These are phyloP conservation scores for Aethes cnicana DNA, from an alignment of 2,888 invertebrate genomes.

Conservation along the genomic window DNA sequence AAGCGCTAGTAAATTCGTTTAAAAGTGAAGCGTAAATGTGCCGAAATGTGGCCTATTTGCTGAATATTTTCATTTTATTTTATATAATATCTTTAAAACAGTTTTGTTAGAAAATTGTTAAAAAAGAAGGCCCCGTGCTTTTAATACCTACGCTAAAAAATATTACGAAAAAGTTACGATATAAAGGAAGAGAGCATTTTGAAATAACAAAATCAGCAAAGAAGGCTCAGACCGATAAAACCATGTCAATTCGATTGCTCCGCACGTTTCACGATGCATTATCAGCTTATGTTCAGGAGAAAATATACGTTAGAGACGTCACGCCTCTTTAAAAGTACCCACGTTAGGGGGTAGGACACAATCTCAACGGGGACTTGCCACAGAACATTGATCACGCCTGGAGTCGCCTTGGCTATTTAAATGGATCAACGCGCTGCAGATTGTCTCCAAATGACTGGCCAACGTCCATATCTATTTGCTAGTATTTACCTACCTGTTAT, in stretches of 20 bases:
- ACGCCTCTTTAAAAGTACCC: conserved; percentile 29
- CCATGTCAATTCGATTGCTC: conserved; percentile 31
- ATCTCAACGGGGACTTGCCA: conserved; percentile 5
- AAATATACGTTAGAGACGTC: conserved; percentile 29
- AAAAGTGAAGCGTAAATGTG: too few species aligned
- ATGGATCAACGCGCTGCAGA: too few species aligned
- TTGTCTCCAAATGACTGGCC: too few species aligned
- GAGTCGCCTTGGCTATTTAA: background rate
- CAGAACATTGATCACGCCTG: conserved; percentile 1
- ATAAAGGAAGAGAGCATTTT: conserved; percentile 9
- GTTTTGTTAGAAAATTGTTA: too few species aligned
- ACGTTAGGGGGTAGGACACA: conserved; percentile 11
- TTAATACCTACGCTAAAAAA: background rate
- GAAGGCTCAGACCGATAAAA: conserved; percentile 23
- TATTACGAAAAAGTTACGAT: background rate
- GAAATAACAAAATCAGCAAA: conserved; percentile 29
- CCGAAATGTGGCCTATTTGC: too few species aligned
- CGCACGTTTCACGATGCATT: conserved; percentile 30
- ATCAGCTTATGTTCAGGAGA: conserved; percentile 30
- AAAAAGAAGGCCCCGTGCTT: too few species aligned
- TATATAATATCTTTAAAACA: too few species aligned
- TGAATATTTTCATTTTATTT: too few species aligned
- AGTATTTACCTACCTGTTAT: too few species aligned
- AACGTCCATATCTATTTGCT: background rate
- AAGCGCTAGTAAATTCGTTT: too few species aligned